Percentiles rank a stretch among this genome's conserved stretches.
Conservation (phyloP, 2,113 vertebrate species). For the Myotis davidii region DNA sequence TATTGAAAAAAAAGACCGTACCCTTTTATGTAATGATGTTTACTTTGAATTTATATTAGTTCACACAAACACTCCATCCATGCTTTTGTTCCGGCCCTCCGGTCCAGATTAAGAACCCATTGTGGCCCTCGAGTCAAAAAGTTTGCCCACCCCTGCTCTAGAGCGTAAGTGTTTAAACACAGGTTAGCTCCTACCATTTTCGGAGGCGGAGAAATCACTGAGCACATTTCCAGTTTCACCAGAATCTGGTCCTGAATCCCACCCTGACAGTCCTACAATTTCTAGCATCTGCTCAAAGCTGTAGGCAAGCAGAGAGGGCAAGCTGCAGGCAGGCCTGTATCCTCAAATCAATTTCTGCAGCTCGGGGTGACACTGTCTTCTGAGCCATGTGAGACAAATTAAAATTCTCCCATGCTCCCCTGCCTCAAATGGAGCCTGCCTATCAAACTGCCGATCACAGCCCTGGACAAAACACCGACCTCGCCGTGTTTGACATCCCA, state of each 20-base stretch:
- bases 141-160: no score
- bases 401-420: conserved; percentile 3
- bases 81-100: no score
- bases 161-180: neutral
- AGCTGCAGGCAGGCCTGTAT: neutral
- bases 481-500: neutral
- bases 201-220: neutral
- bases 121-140: no score
- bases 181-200: neutral
- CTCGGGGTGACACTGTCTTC: neutral
- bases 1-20: no score
- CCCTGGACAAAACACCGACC: conserved; percentile 7
- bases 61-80: no score
- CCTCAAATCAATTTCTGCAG: conserved; percentile 37
- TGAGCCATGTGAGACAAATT: conserved; percentile 57
- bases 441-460: conserved; percentile 39
- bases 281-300: conserved; percentile 41
- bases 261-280: neutral
- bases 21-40: no score
- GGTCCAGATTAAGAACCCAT: no score
- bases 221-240: neutral
- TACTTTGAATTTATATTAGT: no score
- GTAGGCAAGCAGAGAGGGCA: neutral
- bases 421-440: neutral
- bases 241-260: neutral